Evolutionary conservation across 2,888 invertebrate species (phyloP).

Genomic region (Ochropleura leucogaster): DNA sequence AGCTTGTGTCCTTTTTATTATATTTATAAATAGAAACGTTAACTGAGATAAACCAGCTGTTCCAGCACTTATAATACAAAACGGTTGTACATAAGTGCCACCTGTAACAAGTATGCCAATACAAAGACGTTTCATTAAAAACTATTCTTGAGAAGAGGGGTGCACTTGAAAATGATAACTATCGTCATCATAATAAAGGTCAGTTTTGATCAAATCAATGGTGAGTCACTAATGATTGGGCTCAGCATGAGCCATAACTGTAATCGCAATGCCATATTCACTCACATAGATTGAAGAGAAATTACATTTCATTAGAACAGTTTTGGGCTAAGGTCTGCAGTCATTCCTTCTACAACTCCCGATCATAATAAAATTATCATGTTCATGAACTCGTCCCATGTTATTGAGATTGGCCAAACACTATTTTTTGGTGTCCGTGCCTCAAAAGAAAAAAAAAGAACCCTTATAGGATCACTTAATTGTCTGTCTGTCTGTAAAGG

Average conservation of each 20-base stretch:
- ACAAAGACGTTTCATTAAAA: background rate
- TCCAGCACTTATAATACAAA: conserved; percentile 25
- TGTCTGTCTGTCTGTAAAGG: no score
- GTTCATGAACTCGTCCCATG: no score
- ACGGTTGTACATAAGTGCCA: conserved; percentile 10
- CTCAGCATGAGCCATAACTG: conserved; percentile 4
- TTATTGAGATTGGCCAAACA: no score
- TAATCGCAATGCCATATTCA: background rate
- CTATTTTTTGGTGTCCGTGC: no score
- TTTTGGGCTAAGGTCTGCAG: background rate
- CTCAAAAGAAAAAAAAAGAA: no score
- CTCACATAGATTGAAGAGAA: background rate
- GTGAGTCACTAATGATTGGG: background rate
- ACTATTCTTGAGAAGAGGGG: background rate
- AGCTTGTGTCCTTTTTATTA: background rate
- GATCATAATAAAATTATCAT: no score
- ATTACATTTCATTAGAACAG: background rate
- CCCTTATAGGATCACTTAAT: no score
- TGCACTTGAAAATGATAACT: background rate
- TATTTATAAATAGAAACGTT: conserved; percentile 23
- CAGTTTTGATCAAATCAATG: background rate
- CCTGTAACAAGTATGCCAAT: conserved; percentile 27
- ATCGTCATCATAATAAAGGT: background rate
- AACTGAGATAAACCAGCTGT: conserved; percentile 42
- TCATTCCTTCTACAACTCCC: background rate